Conservation (phyloP, 2,888 invertebrate genomes). For the Drosophila nr. medialis region DNA sequence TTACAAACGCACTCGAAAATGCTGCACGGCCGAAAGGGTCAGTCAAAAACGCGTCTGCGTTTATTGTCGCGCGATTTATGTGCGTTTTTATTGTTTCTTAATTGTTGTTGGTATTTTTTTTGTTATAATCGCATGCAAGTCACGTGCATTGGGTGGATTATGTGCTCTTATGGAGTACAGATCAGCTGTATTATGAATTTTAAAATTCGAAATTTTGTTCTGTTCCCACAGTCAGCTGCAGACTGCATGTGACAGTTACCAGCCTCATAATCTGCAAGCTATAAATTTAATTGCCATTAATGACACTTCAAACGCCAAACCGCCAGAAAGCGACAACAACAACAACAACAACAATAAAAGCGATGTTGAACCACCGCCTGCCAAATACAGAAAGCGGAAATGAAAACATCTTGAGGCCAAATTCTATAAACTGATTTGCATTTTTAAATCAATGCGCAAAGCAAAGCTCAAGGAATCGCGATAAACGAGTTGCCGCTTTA, state of each 20-base stretch:
- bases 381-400: conserved; percentile 66
- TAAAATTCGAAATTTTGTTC: not conserved
- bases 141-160: conserved; percentile 13
- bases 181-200: not conserved
- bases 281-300: conserved; percentile 79
- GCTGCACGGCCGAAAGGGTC: conserved; percentile 6
- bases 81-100: conserved; percentile 1
- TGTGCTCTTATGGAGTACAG: not conserved
- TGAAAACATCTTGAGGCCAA: conserved; percentile 75
- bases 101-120: not conserved
- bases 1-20: conserved; percentile 80
- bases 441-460: conserved; percentile 76
- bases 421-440: conserved; percentile 75
- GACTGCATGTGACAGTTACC: conserved; percentile 71
- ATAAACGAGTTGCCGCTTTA: conserved; percentile 52
- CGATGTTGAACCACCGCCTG: conserved; percentile 41
- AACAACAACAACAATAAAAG: conserved; percentile 14
- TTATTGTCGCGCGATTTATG: conserved; percentile 41
- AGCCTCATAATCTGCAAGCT: conserved; percentile 71
- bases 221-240: conserved; percentile 18
- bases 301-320: conserved; percentile 61
- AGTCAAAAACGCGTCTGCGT: conserved; percentile 19
- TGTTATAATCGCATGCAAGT: conserved; percentile 4
- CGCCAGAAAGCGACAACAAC: conserved; percentile 11
- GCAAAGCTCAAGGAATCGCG: conserved; percentile 54